Evolutionary conservation across 2,113 vertebrate genomes (phyloP).

Genomic region (Dendrocopos noguchii): DNA sequence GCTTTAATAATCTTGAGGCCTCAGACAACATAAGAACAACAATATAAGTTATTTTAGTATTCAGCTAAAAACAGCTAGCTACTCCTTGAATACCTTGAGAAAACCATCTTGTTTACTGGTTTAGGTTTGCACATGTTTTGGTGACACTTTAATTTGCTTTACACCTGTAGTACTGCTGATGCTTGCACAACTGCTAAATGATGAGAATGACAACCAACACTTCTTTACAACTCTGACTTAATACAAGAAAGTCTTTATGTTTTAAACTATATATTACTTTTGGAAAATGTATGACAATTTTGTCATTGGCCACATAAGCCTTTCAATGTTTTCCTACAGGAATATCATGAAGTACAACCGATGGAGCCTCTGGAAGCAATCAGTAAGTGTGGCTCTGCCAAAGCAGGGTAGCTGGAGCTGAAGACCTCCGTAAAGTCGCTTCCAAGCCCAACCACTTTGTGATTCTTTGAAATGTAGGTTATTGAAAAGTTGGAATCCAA

Average conservation of each 20-base stretch:
- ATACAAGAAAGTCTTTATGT: neutral
- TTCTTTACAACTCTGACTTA: neutral
- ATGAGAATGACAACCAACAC: neutral
- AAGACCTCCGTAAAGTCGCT: neutral
- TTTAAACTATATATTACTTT: neutral
- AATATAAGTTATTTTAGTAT: neutral
- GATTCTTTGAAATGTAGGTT: neutral
- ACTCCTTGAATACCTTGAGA: neutral
- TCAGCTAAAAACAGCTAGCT: neutral
- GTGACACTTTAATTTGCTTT: neutral
- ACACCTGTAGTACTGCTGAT: neutral
- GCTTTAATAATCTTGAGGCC: no score
- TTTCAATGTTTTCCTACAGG: neutral
- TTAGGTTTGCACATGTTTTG: neutral
- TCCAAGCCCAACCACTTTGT: neutral
- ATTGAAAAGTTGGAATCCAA: neutral
- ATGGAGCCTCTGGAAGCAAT: neutral
- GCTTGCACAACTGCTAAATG: neutral
- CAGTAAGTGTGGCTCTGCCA: fast-evolving
- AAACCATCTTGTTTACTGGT: neutral
- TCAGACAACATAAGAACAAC: neutral
- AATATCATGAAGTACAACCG: neutral
- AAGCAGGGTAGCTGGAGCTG: neutral
- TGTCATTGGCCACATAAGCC: neutral
- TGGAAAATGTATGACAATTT: neutral